A percentile compares a stretch with the other conserved stretches of the same genome.
Evolutionary conservation across 2,113 vertebrate species (phyloP).

Genomic region (Lophotis ruficrista): DNA sequence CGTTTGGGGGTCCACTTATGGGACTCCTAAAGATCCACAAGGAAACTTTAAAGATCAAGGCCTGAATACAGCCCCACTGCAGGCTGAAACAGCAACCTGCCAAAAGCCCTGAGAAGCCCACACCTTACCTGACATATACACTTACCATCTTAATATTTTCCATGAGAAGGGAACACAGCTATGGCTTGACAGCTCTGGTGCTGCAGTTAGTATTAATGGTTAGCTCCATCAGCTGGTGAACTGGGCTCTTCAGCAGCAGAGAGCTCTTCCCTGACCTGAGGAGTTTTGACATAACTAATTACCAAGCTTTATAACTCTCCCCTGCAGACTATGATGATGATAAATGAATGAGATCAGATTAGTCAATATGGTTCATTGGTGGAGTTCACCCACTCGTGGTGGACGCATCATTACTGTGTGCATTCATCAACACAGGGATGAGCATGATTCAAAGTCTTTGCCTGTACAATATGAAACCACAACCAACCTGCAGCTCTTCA

Average conservation of each 20-base stretch:
- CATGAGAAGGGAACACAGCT: neutral
- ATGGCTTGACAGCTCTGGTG: rapidly evolving
- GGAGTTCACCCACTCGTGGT: neutral
- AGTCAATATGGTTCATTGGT: neutral
- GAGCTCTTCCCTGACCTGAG: neutral
- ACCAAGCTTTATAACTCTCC: neutral
- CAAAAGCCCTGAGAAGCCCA: neutral
- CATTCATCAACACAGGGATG: neutral
- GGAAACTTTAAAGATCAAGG: neutral
- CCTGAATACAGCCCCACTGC: neutral
- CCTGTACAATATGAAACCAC: neutral
- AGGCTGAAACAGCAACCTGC: neutral
- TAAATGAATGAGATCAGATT: constrained; percentile 6
- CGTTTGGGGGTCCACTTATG: neutral
- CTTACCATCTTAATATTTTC: neutral
- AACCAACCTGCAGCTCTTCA: neutral
- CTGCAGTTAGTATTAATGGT: neutral
- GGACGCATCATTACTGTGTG: neutral
- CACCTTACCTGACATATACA: neutral
- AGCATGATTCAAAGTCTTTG: neutral
- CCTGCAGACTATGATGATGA: neutral
- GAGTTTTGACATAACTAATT: neutral
- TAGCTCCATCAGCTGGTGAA: neutral
- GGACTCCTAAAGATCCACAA: neutral
- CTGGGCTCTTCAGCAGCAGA: neutral